Percentiles rank a stretch among this genome's conserved stretches.
Evolutionary conservation across 2,888 invertebrate species (phyloP).

Genomic region (Caenorhabditis auriculariae): DNA sequence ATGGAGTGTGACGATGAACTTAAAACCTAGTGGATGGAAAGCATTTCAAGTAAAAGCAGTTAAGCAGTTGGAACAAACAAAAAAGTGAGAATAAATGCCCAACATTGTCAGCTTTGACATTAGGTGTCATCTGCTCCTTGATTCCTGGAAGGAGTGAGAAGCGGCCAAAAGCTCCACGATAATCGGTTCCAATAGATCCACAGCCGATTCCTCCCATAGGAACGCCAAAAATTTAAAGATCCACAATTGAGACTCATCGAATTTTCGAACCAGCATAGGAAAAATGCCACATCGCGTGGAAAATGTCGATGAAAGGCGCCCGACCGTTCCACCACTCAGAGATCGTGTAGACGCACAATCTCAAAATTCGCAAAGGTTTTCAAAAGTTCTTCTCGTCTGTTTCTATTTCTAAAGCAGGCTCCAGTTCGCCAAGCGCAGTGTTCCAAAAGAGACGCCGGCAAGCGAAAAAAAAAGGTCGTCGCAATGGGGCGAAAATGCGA

Average conservation of each 20-base stretch:
- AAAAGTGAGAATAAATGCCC: not conserved
- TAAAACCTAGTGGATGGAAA: too few relatives aligned
- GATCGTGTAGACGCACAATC: constrained; percentile 30
- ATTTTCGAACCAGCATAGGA: constrained; percentile 64
- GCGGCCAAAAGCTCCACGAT: constrained; percentile 82
- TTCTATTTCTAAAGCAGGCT: too few relatives aligned
- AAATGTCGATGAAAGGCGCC: constrained; percentile 65
- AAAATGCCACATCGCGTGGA: constrained; percentile 63
- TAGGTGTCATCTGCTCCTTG: constrained; percentile 78
- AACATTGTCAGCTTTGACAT: constrained; percentile 43
- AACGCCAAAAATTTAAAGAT: constrained; percentile 24
- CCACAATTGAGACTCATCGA: not conserved
- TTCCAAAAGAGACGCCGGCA: too few relatives aligned
- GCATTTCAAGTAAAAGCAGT: not conserved
- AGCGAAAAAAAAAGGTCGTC: too few relatives aligned
- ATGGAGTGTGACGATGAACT: constrained; percentile 37
- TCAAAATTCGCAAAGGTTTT: constrained; percentile 5
- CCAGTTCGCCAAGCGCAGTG: too few relatives aligned
- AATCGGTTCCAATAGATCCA: constrained; percentile 85
- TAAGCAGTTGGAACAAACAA: too few relatives aligned
- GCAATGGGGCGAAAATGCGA: too few relatives aligned
- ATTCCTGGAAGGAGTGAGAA: constrained; percentile 84
- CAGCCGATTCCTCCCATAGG: constrained; percentile 68
- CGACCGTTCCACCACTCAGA: constrained; percentile 57
- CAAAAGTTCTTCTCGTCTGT: too few relatives aligned